These are phyloP conservation scores for Julus scandinavius DNA, from an alignment of 2,888 invertebrate genomes.

Conservation along the genomic window DNA sequence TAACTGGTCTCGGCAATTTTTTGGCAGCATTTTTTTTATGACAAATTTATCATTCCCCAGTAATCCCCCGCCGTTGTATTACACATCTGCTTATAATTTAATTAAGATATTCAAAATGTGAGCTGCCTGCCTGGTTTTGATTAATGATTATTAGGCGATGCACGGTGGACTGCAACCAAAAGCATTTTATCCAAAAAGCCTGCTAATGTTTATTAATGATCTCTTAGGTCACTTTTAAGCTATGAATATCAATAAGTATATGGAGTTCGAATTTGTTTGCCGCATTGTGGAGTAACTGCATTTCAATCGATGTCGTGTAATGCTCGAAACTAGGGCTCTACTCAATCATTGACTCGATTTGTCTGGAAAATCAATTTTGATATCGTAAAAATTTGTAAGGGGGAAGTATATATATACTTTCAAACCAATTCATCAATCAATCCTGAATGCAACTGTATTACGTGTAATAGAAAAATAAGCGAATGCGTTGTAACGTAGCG, in stretches of 20 bases:
- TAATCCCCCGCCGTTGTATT: neutral
- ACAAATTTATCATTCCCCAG: neutral
- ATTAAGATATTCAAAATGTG: slow-evolving; percentile 2
- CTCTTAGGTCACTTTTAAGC: neutral
- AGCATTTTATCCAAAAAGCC: slow-evolving; percentile 1
- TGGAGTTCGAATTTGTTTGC: neutral
- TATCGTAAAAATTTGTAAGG: neutral
- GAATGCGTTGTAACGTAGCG: no score
- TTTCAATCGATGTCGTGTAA: neutral
- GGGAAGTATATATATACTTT: neutral
- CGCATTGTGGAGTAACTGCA: neutral
- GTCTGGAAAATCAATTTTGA: slow-evolving; percentile 11
- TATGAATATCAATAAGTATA: slow-evolving; percentile 14
- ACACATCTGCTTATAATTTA: slow-evolving; percentile 37
- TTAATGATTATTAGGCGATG: slow-evolving; percentile 16
- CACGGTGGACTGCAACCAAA: neutral
- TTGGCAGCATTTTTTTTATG: neutral
- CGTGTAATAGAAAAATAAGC: no score
- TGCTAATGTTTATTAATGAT: slow-evolving; percentile 37
- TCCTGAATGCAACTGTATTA: neutral
- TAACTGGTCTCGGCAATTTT: neutral
- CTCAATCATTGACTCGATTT: neutral
- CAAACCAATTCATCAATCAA: neutral
- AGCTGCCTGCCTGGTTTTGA: neutral
- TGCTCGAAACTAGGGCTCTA: neutral